Evolutionary conservation across 2,888 invertebrate species (phyloP), one percentile per base, ranked within the genome.

Genomic region (Drosophila neutralis): DNA sequence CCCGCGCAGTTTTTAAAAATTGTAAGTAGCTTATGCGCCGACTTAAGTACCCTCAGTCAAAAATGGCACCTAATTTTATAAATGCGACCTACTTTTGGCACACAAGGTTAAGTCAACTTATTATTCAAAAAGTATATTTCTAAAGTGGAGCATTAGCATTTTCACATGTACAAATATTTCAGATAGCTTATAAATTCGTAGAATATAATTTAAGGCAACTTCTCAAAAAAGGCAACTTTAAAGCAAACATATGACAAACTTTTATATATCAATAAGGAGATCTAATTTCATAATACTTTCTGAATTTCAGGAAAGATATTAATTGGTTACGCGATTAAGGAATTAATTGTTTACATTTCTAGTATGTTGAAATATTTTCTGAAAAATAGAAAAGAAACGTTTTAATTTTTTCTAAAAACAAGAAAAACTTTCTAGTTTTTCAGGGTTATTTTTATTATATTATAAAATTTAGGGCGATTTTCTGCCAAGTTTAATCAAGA

Each of bases 1-100:
- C 51, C 54, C 71, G 70, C 69, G 54, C 86, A 85, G 69, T 66
- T 61, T 29, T 56, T 54, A 64, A 58, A 86, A 86, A 7, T 27
- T 24, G 7, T 45, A 45, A 24, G 8, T 27, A 1, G 15, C 24
- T 45, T 24, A 45, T 15, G 8, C 15, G 7, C 24, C 8, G 4
- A 8, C 24, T 24, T 45, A 24, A 45, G 45, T 24, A 15, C 24
- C 4, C 45, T 2, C 15, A 4, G 24, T 8, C 15, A 24, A 27
- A 8, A 45, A 15, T 8, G 7, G 8, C 7, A 1, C 11, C 0
- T 2, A 42, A 42, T 42, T 42, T 42, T 21, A 1, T 2, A 11
- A 21, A 42, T 6, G 5, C 6, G 11, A 6, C 11, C 21, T 42
- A 11, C 21, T 21, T 42, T 42, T 42, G 11, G 11, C 5, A 42